Evolutionary conservation across 2,797 vertebrate species (phyloP).

Genomic region (Lepilemur ruficaudatus): DNA sequence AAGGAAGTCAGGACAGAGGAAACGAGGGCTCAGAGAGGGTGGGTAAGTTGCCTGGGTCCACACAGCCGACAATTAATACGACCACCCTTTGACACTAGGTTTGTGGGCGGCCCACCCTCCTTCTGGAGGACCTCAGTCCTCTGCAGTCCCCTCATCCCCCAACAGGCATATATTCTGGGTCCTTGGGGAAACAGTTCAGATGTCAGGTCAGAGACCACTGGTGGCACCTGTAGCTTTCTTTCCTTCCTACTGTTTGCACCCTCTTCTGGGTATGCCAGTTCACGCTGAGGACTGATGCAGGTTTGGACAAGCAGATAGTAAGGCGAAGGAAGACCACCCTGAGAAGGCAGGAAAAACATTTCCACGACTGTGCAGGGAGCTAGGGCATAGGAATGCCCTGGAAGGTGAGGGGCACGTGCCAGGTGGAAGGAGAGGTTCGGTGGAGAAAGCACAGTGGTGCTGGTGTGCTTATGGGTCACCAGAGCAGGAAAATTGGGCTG

Average conservation of each 20-base stretch:
- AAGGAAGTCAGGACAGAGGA: neutral
- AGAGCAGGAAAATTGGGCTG: neutral
- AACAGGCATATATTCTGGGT: neutral
- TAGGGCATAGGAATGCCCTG: fast-evolving
- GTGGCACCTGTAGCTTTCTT: neutral
- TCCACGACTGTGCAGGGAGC: neutral
- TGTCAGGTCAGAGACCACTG: neutral
- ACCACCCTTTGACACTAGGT: neutral
- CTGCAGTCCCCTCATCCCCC: neutral
- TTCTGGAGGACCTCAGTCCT: neutral
- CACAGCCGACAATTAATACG: neutral
- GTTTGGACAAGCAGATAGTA: neutral
- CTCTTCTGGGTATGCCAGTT: neutral
- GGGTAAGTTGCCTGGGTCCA: neutral
- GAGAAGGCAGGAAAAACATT: neutral
- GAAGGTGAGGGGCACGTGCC: neutral
- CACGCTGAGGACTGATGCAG: neutral
- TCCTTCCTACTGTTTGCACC: neutral
- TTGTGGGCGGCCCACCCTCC: neutral
- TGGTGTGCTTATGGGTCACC: neutral
- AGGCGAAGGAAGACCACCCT: neutral
- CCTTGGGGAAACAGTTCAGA: neutral
- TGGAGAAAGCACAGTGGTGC: fast-evolving
- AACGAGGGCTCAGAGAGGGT: neutral
- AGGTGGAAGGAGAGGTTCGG: fast-evolving